A percentile compares a stretch with the other conserved stretches of the same genome.
These are phyloP conservation scores for Petrolisthes cinctipes DNA, from an alignment of 2,888 invertebrate genomes.

Conservation along the genomic window DNA sequence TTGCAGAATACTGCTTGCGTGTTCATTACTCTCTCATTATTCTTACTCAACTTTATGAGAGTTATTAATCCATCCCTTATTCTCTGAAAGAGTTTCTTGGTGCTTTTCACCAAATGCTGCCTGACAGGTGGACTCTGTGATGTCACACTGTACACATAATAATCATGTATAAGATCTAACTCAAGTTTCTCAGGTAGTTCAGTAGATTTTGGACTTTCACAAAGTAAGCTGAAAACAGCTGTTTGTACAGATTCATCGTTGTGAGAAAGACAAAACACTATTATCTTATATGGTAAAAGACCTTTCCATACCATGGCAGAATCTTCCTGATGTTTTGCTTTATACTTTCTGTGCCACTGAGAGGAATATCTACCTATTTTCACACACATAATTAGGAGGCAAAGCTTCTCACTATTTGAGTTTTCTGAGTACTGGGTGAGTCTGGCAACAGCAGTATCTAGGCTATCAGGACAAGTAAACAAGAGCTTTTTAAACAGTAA, in stretches of 20 bases:
- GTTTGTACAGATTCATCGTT: conserved; percentile 57
- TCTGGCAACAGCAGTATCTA: conserved; percentile 37
- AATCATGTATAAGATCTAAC: conserved; percentile 53
- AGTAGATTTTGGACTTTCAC: conserved; percentile 63
- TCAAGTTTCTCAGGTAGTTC: conserved; percentile 59
- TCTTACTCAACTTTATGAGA: conserved; percentile 31
- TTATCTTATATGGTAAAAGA: conserved; percentile 43
- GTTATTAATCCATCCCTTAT: conserved; percentile 48
- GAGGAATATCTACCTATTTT: conserved; percentile 56
- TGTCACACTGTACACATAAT: conserved; percentile 46
- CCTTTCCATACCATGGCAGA: conserved; percentile 48
- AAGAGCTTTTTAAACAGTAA: conserved; percentile 55
- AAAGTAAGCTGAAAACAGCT: conserved; percentile 56
- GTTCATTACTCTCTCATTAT: not conserved
- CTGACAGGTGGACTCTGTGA: conserved; percentile 57
- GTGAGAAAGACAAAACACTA: conserved; percentile 49
- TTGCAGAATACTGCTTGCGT: conserved; percentile 19
- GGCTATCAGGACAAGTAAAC: conserved; percentile 38
- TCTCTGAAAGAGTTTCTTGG: conserved; percentile 59
- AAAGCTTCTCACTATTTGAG: conserved; percentile 45
- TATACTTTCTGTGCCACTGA: conserved; percentile 20
- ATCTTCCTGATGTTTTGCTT: not conserved
- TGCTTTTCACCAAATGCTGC: conserved; percentile 55
- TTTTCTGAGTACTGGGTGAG: conserved; percentile 34
- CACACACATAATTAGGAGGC: conserved; percentile 59